Conservation (phyloP, 2,113 vertebrate species). For the Poeciliopsis retropinna region DNA sequence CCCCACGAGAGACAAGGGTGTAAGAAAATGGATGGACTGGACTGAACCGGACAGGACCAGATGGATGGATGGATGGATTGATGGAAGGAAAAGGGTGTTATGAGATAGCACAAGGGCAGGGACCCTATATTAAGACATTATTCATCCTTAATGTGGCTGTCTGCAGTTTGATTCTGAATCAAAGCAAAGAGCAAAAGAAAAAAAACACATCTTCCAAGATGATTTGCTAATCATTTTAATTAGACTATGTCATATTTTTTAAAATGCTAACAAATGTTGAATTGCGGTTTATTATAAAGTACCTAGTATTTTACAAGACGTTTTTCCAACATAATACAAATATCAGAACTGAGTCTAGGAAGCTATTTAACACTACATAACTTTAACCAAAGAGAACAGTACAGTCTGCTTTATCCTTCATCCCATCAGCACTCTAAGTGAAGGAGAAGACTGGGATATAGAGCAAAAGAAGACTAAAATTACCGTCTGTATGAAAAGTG, state of each 20-base stretch:
- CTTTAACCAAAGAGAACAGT: slow-evolving; percentile 13
- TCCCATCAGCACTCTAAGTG: slow-evolving; percentile 48
- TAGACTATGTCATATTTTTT: not conserved
- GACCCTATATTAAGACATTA: not conserved
- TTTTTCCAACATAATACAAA: not conserved
- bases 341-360: not conserved
- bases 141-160: not conserved
- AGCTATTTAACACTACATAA: slow-evolving; percentile 6
- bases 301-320: not conserved
- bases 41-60: too few species aligned
- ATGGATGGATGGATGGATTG: too few species aligned
- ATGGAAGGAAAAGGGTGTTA: too few species aligned
- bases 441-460: slow-evolving; percentile 49
- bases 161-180: too few species aligned
- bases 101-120: not conserved
- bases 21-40: too few species aligned
- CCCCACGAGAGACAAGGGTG: too few species aligned
- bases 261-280: not conserved
- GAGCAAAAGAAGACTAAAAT: slow-evolving; percentile 73
- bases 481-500: slow-evolving; percentile 80
- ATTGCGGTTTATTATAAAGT: not conserved
- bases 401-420: slow-evolving; percentile 31
- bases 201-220: not conserved
- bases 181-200: too few species aligned
- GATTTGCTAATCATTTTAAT: too few species aligned